These are phyloP conservation scores for Pongo pygmaeus DNA, from an alignment of 2,113 vertebrate genomes.

Conservation along the genomic window DNA sequence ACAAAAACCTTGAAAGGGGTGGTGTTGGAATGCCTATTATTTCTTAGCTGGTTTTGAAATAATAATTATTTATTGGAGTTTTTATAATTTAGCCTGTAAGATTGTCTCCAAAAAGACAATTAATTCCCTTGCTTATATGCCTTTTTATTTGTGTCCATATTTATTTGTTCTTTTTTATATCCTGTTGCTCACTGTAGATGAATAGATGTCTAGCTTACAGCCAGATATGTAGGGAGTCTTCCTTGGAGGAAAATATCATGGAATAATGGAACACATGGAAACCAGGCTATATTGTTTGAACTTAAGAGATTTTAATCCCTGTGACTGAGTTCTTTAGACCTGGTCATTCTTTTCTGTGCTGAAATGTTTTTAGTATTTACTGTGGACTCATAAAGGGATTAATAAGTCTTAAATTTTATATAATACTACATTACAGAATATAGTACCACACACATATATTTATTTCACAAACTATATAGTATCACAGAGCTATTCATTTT, in stretches of 20 bases:
- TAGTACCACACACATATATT: background rate
- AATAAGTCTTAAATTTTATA: background rate
- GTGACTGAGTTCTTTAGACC: background rate
- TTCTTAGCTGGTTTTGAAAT: background rate
- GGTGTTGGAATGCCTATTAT: background rate
- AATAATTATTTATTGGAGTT: background rate
- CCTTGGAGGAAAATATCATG: background rate
- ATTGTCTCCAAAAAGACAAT: background rate
- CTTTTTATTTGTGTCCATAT: background rate
- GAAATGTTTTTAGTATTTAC: background rate
- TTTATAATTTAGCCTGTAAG: background rate
- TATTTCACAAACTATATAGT: background rate
- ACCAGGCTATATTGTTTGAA: background rate
- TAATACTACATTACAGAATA: background rate
- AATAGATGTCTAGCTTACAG: background rate
- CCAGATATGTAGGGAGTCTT: background rate
- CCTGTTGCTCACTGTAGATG: background rate
- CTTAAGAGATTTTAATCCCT: background rate
- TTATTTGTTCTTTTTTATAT: background rate
- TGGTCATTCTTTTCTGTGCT: background rate
- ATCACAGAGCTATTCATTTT: conserved; percentile 11
- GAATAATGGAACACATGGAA: background rate
- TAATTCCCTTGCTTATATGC: background rate
- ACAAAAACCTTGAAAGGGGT: background rate
- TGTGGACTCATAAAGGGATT: background rate